Evolutionary conservation across 2,797 vertebrate genomes (phyloP), one percentile per base, ranked within the genome.

Genomic region (Myotis findleyi): DNA sequence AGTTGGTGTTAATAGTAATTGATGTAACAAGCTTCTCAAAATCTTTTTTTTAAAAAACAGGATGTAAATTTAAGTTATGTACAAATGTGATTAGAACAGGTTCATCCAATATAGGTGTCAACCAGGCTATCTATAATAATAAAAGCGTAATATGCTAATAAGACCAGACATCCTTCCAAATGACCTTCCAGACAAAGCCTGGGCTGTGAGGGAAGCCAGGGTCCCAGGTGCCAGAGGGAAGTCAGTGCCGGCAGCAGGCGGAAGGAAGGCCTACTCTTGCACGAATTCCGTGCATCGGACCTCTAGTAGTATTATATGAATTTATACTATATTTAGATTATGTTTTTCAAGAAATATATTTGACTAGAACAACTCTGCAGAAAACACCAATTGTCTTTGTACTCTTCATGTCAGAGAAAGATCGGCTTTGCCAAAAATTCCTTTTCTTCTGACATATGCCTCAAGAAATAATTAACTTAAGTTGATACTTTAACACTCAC

Each of bases 281-380:
- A 13, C 2, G 0, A 59, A 59, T 59, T 59, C 30, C 12, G 5
- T 59, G 25, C 25, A 59, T 27, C 25, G 0, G 25, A 6, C 12
- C 25, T 59, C 57, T 59, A 59, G 27, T 55, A 21, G 14, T 66
- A 75, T 41, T 17, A 38, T 14, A 57, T 55, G 36, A 73, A 62
- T 66, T n/a, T 57, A 18, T 92, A 30, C 13, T 76, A 0, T 51
- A 62, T 69, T 81, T 21, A 84, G 36, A 64, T 16, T 47, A 16
- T 62, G 9, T 68, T 87, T 87, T 85, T 76, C n/a, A 85, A 89
- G 75, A 89, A 84, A 64, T 82, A 21, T 27, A 71, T 90, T 89
- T 89, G 5, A 84, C 85, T 82, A 64, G 20, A 64, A 41, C 17
- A 64, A 71, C 49, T 93, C 62, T 44, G 2, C 66, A 30, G 59